Percentiles rank a stretch among this genome's conserved stretches.
phyloP scores from a whole-genome alignment of 2,113 vertebrate species.

The Melanostigma gelatinosum region DNA sequence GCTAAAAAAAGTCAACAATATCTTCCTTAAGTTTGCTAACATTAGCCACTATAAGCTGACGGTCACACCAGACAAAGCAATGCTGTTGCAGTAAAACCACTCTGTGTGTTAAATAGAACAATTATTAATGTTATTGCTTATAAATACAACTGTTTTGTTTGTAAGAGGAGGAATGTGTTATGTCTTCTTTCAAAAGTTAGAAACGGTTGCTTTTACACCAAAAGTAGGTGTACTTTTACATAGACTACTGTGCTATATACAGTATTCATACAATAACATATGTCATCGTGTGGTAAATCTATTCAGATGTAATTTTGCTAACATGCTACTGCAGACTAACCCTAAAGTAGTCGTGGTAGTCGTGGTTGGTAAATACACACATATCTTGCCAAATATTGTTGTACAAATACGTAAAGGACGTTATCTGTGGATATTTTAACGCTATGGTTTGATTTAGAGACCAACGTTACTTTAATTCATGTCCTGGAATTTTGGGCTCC shows the following conservation, averaged over 20 bases:
- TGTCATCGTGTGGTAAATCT: too few species aligned
- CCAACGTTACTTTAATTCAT: too few species aligned
- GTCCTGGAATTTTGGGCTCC: too few species aligned
- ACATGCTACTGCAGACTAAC: too few species aligned
- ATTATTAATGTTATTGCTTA: not conserved
- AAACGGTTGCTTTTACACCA: not conserved
- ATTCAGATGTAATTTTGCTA: too few species aligned
- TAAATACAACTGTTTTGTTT: not conserved
- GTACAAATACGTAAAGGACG: too few species aligned
- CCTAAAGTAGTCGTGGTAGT: too few species aligned
- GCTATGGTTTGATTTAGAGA: too few species aligned
- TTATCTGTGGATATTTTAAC: too few species aligned
- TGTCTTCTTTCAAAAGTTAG: not conserved
- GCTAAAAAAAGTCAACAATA: not conserved
- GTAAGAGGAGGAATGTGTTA: not conserved
- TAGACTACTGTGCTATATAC: not conserved
- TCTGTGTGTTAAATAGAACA: not conserved
- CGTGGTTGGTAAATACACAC: too few species aligned
- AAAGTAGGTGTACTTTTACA: not conserved
- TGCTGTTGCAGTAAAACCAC: not conserved
- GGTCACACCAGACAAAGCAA: not conserved
- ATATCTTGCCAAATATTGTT: too few species aligned
- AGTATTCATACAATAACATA: not conserved
- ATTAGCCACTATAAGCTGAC: not conserved
- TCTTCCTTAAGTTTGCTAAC: not conserved